phyloP scores from a whole-genome alignment of 2,113 vertebrate species.

The Burhinus bistriatus region DNA sequence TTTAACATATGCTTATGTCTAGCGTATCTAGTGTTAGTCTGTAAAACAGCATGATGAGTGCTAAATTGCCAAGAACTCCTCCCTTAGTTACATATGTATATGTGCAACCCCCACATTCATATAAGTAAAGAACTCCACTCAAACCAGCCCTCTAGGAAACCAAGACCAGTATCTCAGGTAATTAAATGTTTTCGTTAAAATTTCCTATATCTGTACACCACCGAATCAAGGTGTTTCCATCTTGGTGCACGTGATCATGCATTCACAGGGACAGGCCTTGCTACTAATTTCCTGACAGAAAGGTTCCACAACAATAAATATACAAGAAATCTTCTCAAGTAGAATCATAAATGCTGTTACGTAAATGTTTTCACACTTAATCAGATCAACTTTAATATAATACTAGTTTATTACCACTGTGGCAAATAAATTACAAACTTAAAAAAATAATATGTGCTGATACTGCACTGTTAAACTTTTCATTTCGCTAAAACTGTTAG shows the following conservation, averaged over 20 bases:
- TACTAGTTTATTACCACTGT: not conserved
- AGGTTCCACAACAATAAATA: not conserved
- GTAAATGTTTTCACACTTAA: not conserved
- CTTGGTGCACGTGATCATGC: not conserved
- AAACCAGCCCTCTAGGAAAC: not conserved
- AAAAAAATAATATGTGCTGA: not conserved
- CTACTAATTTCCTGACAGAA: not conserved
- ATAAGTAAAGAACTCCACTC: not conserved
- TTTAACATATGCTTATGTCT: constrained; percentile 59
- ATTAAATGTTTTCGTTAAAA: not conserved
- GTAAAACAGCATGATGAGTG: not conserved
- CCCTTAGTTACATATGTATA: not conserved
- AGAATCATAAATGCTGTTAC: not conserved
- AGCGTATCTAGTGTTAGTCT: constrained; percentile 10
- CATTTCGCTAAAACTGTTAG: not conserved
- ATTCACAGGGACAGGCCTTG: not conserved
- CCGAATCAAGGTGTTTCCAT: not conserved
- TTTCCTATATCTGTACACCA: not conserved
- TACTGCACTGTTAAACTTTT: not conserved
- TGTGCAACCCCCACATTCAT: not conserved
- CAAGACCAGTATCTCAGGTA: not conserved
- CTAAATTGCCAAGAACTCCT: not conserved
- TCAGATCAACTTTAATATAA: not conserved
- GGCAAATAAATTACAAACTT: not conserved
- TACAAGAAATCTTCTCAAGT: not conserved